Conservation (phyloP, 2,888 invertebrate species). For the Drepana falcataria region DNA sequence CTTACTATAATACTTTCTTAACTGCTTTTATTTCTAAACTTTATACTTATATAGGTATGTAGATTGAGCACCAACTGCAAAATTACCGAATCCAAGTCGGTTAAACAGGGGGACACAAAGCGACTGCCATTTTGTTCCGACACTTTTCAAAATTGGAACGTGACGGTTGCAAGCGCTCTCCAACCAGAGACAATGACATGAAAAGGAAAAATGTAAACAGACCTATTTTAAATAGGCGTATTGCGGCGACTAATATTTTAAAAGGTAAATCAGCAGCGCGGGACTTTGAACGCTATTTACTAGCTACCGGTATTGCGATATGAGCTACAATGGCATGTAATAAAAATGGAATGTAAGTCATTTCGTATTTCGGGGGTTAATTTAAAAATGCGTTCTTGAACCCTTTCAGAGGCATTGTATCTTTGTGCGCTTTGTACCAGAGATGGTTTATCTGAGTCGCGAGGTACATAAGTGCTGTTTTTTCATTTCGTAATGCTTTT, state of each 20-base stretch:
- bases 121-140: conserved; percentile 77
- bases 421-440: conserved; percentile 78
- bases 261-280: conserved; percentile 37
- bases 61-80: conserved; percentile 53
- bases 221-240: conserved; percentile 73
- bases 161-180: conserved; percentile 78
- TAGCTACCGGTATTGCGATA: conserved; percentile 17
- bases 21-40: no score
- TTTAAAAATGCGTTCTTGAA: conserved; percentile 80
- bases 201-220: conserved; percentile 79
- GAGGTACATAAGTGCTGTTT: conserved; percentile 79
- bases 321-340: conserved; percentile 40
- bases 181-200: conserved; percentile 76
- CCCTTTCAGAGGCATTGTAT: conserved; percentile 80
- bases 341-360: conserved; percentile 33
- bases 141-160: conserved; percentile 79
- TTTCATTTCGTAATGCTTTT: conserved; percentile 79
- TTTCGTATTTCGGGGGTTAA: conserved; percentile 58
- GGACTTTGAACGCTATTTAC: conserved; percentile 28
- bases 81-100: conserved; percentile 63
- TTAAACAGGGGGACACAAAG: conserved; percentile 62
- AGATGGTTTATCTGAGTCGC: conserved; percentile 78
- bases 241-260: conserved; percentile 61
- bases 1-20: no score
- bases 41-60: no score